Percentiles rank a stretch among this genome's conserved stretches.
These are phyloP conservation scores for Ptychobarbus kaznakovi DNA, from an alignment of 2,797 vertebrate genomes.

Conservation along the genomic window DNA sequence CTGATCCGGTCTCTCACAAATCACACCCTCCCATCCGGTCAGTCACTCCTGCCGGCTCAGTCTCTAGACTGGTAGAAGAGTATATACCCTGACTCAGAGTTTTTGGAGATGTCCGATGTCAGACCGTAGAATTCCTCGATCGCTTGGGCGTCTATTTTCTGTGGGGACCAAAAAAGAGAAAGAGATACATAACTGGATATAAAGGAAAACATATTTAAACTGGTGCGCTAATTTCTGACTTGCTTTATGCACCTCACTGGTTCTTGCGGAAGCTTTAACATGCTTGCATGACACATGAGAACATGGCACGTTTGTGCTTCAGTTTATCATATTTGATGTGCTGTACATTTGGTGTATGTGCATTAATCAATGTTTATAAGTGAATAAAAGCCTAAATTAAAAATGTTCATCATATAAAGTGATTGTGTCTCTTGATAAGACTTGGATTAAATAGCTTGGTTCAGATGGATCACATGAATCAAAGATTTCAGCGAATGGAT, in stretches of 20 bases:
- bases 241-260: background rate
- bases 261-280: background rate
- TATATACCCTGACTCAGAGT: slow-evolving; percentile 99
- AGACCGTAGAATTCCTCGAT: slow-evolving; percentile 99
- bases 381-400: background rate
- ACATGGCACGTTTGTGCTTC: background rate
- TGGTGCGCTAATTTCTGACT: background rate
- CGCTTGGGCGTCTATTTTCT: slow-evolving; percentile 99
- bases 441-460: background rate
- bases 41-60: slow-evolving; percentile 74
- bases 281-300: background rate
- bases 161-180: slow-evolving; percentile 31
- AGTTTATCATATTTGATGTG: background rate
- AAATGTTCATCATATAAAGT: background rate
- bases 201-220: background rate
- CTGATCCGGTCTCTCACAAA: slow-evolving; percentile 54
- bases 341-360: background rate
- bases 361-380: background rate
- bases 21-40: slow-evolving; percentile 63
- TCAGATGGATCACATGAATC: background rate
- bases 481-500: no score
- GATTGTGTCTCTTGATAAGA: background rate
- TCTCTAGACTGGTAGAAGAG: slow-evolving; percentile 99
- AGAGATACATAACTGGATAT: background rate
- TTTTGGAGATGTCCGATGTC: slow-evolving; percentile 99